Base-by-base conservation (phyloP, 1,140 invertebrate species). In the Antheraea mylitta region DNA sequence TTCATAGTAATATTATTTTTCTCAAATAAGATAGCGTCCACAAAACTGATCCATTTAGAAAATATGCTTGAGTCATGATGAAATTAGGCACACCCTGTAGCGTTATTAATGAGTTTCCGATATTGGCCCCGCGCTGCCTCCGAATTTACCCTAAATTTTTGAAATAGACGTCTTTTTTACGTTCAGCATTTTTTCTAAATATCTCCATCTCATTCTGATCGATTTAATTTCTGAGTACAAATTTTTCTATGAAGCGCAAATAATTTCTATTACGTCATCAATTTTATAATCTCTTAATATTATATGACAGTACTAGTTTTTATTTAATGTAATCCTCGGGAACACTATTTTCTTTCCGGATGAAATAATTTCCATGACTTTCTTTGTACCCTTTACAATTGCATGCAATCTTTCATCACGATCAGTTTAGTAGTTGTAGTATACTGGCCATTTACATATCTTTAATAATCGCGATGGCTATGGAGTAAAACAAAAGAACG, bases 91-190 rank as follows among this genome's bases (percentile, higher is more conserved):
- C 82, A 82, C 72, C 67, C 78, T 82, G 81, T 81, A 86, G 81
- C 79, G 66, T 86, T 86, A 86, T 86, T 86, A 86, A 86, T 84
- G 84, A 86, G 72, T 86, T 86, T 86, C 76, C 84, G 77, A 86
- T 86, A 86, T 82, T 83, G 78, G 77, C 72, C 69, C 67, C 68
- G 75, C 71, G 71, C 72, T 67, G 72, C 71, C 76, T 76, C 71
- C 65, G 74, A 79, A 81, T 82, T 85, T 78, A 82, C 69, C 70
- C 76, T 68, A 61, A 74, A 75, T 77, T 82, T 82, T 76, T 67
- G 73, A 68, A 74, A 73, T 73, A 73, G 69, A 70, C 67, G 66
- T 75, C 66, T 77, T 76, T 74, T 76, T 80, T 73, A 71, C 66
- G 69, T 68, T 72, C 71, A 72, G 71, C 70, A 19, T 73, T 74